Evolutionary conservation across 1,140 invertebrate genomes (phyloP), one percentile per base, ranked within the genome.

Genomic region (Drosophila elegans): DNA sequence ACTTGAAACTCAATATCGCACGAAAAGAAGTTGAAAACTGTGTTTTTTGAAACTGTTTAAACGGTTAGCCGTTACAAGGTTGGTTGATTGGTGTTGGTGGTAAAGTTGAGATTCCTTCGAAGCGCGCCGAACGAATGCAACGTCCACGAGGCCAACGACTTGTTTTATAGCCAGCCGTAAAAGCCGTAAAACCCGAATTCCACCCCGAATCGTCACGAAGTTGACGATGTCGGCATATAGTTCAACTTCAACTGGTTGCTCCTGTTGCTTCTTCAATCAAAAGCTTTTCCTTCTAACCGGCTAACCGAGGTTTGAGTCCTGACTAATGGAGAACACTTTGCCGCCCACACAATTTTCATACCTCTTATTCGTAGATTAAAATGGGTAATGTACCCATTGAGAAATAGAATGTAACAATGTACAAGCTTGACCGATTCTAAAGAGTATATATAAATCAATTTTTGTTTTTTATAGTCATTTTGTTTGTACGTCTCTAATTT

Each of bases 121-220:
- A 86, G 83, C 83, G 83, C 76, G 80, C 67, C 79, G 74, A 88
- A 83, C 83, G 79, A 86, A 86, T 86, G 83, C 71, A 77, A 41
- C 44, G 56, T 2, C 12, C 11, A 59, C 57, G 52, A 77, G 75
- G 54, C 39, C 36, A 62, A 54, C 84, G 54, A 89, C 79, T 76
- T 52, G 63, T 82, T 86, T 86, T 86, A 86, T 86, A 86, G 79
- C 63, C 61, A 71, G 38, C 66, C 48, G 49, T 29, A n/a, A 74
- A 53, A 71, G 38, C 81, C 81, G 49, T 29, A 16, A 74, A 53
- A 71, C 34, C 81, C 81, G 81, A 80, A 77, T 49, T 44, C 53
- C 46, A 11, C 9, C 29, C 29, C 67, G 42, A 49, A 34, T 7
- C 27, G 9, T 21, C 16, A 7, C 54, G 49, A 60, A 44, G 52